Base-by-base conservation (phyloP, 1,140 invertebrate species). In the Drosophila ohnishii region DNA sequence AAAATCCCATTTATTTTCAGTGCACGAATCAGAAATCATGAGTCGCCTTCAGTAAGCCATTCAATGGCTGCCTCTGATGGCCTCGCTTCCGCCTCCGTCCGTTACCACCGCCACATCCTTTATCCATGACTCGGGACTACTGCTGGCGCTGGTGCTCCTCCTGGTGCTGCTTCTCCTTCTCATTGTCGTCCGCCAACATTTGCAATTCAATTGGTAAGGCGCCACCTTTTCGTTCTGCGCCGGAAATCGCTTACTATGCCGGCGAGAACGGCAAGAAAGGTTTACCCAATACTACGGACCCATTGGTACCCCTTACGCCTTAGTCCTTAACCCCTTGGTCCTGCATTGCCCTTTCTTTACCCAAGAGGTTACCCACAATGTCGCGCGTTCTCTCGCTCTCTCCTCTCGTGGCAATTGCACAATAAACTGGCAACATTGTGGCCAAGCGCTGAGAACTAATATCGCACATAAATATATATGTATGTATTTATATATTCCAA, bases 171-270 rank as follows among this genome's bases (percentile, higher is more conserved):
- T 16, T 11, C 65, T 42, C 47, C 47, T 63, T 45, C 63, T 67
- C 62, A 76, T 75, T 75, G 82, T 86, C 81, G 72, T 78, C 64
- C 48, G 69, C 71, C 66, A 82, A 70, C 84, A 87, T 87, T 87
- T 87, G 83, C 83, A 87, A 87, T 87, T 87, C 83, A 87, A 87
- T 87, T 87, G 83, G 79, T 70, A 76, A 58, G 74, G 80, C 83
- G 83, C 83, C 83, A 87, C 83, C 83, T 87, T 83, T 87, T 78
- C 22, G 83, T 75, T 72, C 76, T 63, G 71, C 67, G 59, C 79
- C 83, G 83, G 83, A 87, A 87, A 87, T 87, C 83, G 83, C 84
- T 87, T 88, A 88, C 83, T 88, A 83, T 82, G 75, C 75, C 55
- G 70, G 63, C 79, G 60, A 77, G 60, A 80, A 70, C 75, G 64